Conservation (phyloP, 2,797 vertebrate genomes). For the Acestrorhynchus altus region DNA sequence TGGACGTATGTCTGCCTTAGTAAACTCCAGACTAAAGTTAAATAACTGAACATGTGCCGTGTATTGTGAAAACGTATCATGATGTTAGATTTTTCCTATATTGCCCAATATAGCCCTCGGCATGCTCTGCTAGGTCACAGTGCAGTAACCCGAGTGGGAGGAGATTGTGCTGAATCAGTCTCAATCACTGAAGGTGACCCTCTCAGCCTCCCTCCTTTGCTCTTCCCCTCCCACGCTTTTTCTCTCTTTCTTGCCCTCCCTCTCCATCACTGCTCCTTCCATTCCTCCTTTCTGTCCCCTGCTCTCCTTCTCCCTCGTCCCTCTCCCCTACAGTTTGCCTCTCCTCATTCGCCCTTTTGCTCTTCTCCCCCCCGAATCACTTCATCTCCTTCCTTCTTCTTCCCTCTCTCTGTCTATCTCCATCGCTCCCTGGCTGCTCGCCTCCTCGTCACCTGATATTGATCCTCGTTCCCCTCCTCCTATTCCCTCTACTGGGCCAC, state of each 20-base stretch:
- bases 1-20: too few species aligned
- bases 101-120: conserved; percentile 31
- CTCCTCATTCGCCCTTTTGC: conserved; percentile 61
- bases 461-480: conserved; percentile 21
- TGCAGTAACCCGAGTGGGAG: conserved; percentile 73
- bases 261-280: conserved; percentile 43
- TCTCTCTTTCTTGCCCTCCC: conserved; percentile 62
- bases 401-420: conserved; percentile 39
- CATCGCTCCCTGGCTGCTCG: conserved; percentile 30
- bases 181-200: conserved; percentile 84
- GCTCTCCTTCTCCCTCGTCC: neutral
- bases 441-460: conserved; percentile 60
- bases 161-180: conserved; percentile 84
- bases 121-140: conserved; percentile 66
- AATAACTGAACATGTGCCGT: neutral
- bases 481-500: conserved; percentile 20
- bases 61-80: neutral
- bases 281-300: neutral
- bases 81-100: neutral
- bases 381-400: neutral
- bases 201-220: conserved; percentile 68
- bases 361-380: neutral
- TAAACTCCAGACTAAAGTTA: too few species aligned
- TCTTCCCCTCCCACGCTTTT: conserved; percentile 67
- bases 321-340: conserved; percentile 59